Conservation (phyloP, 2,888 invertebrate genomes). For the Mycalesis mineus region DNA sequence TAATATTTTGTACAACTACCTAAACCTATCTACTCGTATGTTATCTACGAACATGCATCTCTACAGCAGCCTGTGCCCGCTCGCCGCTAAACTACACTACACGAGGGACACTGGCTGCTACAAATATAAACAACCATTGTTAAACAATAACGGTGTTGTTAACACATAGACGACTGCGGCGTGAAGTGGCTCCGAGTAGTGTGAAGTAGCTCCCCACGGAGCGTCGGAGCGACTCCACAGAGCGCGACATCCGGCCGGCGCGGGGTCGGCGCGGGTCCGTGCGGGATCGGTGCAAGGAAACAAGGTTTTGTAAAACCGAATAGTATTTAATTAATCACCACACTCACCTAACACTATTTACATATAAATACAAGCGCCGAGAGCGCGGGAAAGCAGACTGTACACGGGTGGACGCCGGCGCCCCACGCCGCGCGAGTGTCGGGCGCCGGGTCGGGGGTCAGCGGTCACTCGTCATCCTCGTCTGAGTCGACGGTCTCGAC, state of each 20-base stretch:
- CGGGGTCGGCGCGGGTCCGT: background rate
- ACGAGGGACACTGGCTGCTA: too few relatives aligned
- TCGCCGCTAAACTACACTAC: background rate
- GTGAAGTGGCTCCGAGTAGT: too few relatives aligned
- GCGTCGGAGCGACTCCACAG: too few relatives aligned
- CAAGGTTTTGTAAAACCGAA: constrained; percentile 43
- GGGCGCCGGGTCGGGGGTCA: constrained; percentile 10
- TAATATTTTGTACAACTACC: background rate
- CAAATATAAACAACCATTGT: too few relatives aligned
- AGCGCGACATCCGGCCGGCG: too few relatives aligned
- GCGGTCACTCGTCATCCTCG: constrained; percentile 63
- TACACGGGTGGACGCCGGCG: constrained; percentile 45
- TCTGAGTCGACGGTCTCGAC: constrained; percentile 68
- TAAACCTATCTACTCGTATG: background rate
- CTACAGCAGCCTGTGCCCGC: background rate
- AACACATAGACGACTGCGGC: too few relatives aligned
- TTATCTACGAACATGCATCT: background rate
- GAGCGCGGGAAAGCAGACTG: constrained; percentile 43
- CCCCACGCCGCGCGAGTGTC: background rate
- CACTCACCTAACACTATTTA: constrained; percentile 73
- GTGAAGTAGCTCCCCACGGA: too few relatives aligned
- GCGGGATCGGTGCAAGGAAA: constrained; percentile 54
- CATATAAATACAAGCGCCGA: constrained; percentile 65
- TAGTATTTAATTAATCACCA: constrained; percentile 64
- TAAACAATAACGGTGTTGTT: too few relatives aligned